Evolutionary conservation across 1,140 invertebrate species (phyloP).

Genomic region (Ganaspis sp.): DNA sequence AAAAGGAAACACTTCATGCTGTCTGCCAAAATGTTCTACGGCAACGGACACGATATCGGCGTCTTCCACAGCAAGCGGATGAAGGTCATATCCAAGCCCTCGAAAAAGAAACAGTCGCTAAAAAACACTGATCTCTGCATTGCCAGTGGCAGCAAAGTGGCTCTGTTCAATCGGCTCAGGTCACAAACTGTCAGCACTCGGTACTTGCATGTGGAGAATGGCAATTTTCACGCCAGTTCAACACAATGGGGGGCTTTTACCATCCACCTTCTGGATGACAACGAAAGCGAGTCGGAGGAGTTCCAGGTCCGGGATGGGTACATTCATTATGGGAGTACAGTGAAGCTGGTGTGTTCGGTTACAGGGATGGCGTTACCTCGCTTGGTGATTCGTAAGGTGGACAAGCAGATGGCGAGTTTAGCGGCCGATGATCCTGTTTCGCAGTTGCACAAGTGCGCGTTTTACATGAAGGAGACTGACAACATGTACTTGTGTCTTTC

Average conservation of each 20-base stretch:
- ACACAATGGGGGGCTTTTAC: constrained; percentile 99
- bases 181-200: constrained; percentile 99
- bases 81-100: constrained; percentile 99
- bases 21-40: constrained; percentile 99
- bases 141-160: constrained; percentile 98
- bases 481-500: constrained; percentile 99
- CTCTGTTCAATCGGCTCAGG: constrained; percentile 97
- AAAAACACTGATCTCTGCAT: constrained; percentile 99
- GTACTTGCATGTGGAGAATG: constrained; percentile 99
- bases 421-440: constrained; percentile 99
- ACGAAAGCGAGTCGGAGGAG: constrained; percentile 98
- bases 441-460: constrained; percentile 99
- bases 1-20: constrained; percentile 99
- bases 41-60: constrained; percentile 98
- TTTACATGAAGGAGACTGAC: constrained; percentile 99
- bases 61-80: constrained; percentile 99
- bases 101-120: constrained; percentile 99
- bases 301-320: constrained; percentile 97
- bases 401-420: constrained; percentile 98
- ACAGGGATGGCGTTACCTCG: constrained; percentile 98
- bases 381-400: constrained; percentile 97
- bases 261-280: constrained; percentile 97
- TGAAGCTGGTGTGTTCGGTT: constrained; percentile 99
- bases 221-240: constrained; percentile 99
- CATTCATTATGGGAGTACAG: constrained; percentile 98